Evolutionary conservation across 2,113 vertebrate species (phyloP).

Genomic region (Eublepharis macularius): DNA sequence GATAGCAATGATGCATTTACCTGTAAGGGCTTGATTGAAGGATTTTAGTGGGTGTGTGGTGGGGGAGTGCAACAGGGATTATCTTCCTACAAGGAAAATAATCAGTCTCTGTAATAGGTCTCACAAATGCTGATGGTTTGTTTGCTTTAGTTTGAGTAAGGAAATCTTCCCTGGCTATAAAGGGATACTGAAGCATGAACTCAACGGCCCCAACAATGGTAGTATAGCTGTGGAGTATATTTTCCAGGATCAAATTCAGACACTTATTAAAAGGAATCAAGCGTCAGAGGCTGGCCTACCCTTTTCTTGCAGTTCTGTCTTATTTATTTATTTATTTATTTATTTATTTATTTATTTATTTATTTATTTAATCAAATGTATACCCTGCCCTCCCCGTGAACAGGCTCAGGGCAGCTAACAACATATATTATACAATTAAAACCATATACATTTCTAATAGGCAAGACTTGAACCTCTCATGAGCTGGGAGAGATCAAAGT

Average conservation of each 20-base stretch:
- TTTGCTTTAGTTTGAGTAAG: slow-evolving; percentile 35
- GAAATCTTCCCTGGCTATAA: slow-evolving; percentile 29
- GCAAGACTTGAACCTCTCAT: too few relatives aligned
- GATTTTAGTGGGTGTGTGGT: slow-evolving; percentile 27
- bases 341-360: too few relatives aligned
- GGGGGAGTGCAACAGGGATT: slow-evolving; percentile 48
- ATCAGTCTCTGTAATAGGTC: slow-evolving; percentile 33
- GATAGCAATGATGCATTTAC: slow-evolving; percentile 37
- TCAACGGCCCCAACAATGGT: not conserved
- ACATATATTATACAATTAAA: too few relatives aligned
- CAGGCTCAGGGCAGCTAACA: too few relatives aligned
- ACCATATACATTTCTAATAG: too few relatives aligned
- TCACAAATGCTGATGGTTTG: slow-evolving; percentile 11
- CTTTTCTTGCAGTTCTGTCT: not conserved
- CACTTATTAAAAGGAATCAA: not conserved
- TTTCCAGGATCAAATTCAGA: too few relatives aligned
- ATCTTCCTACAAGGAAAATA: slow-evolving; percentile 60
- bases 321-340: too few relatives aligned
- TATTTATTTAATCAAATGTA: too few relatives aligned
- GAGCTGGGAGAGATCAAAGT: too few relatives aligned
- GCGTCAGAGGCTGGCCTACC: too few relatives aligned
- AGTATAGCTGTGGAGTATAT: not conserved
- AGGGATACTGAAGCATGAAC: not conserved
- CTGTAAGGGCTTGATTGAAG: not conserved
- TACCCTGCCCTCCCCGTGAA: too few relatives aligned